Percentiles rank a stretch among this genome's conserved stretches.
Evolutionary conservation across 2,888 invertebrate species (phyloP).

Genomic region (Cantharis rufa): DNA sequence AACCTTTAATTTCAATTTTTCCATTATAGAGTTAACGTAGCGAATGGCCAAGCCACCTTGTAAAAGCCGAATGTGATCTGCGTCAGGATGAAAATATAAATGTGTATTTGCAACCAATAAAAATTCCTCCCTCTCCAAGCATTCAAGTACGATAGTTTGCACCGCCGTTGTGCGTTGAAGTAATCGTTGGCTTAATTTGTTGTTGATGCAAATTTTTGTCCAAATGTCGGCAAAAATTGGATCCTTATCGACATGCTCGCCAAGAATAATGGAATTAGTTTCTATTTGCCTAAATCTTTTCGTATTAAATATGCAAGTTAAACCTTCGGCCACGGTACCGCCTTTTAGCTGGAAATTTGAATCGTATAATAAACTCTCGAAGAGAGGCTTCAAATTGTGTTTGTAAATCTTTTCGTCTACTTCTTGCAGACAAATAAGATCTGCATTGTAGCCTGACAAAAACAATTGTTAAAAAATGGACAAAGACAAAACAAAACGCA

Average conservation of each 20-base stretch:
- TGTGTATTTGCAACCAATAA: constrained; percentile 83
- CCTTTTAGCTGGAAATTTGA: constrained; percentile 75
- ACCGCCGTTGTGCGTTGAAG: constrained; percentile 67
- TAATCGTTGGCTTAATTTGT: constrained; percentile 60
- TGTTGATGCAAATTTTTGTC: constrained; percentile 62
- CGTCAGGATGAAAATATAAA: constrained; percentile 90
- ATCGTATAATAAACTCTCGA: constrained; percentile 59
- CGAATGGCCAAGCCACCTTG: constrained; percentile 77
- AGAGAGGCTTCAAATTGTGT: constrained; percentile 65
- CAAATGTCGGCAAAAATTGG: constrained; percentile 61
- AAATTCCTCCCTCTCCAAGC: constrained; percentile 61
- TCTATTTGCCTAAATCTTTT: constrained; percentile 68
- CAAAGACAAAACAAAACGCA: not conserved
- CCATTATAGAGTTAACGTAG: constrained; percentile 65
- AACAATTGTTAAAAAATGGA: constrained; percentile 24
- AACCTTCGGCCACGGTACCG: constrained; percentile 76
- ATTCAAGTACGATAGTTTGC: constrained; percentile 63
- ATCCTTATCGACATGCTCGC: constrained; percentile 60
- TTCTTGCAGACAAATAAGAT: constrained; percentile 92
- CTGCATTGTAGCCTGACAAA: constrained; percentile 80
- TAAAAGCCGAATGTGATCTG: constrained; percentile 85
- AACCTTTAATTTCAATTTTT: not conserved
- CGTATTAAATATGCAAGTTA: constrained; percentile 76
- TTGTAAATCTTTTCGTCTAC: constrained; percentile 80
- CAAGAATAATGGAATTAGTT: constrained; percentile 60